These are phyloP conservation scores for Pseudoatta argentina DNA, from an alignment of 1,140 invertebrate genomes.

Conservation along the genomic window DNA sequence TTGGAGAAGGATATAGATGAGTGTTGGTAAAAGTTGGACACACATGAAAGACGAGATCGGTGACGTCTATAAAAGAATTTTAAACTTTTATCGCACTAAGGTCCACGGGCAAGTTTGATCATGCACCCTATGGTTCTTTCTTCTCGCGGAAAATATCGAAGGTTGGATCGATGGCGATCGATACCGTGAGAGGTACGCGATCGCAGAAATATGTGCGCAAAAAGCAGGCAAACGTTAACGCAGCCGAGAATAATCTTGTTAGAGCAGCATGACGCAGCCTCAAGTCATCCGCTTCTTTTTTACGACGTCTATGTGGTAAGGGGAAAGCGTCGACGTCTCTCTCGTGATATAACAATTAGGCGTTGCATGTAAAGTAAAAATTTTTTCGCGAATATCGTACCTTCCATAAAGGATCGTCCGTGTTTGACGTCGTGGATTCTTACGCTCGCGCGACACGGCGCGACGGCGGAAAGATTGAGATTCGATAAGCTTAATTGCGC, in stretches of 20 bases:
- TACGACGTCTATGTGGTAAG: not conserved
- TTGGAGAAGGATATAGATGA: conserved; percentile 24
- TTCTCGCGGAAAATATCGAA: conserved; percentile 15
- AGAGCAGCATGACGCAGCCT: conserved; percentile 27
- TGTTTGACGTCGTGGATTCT: conserved; percentile 33
- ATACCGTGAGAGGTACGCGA: not conserved
- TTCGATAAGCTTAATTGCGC: conserved; percentile 53
- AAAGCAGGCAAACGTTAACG: conserved; percentile 48
- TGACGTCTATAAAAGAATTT: conserved; percentile 55
- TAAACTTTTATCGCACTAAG: conserved; percentile 21
- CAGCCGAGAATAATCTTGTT: conserved; percentile 45
- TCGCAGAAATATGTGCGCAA: conserved; percentile 29
- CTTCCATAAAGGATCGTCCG: not conserved
- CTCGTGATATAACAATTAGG: conserved; percentile 28
- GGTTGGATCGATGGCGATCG: conserved; percentile 34
- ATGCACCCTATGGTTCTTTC: conserved; percentile 10
- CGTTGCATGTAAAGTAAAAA: not conserved
- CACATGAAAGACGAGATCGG: conserved; percentile 10
- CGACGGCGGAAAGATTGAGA: conserved; percentile 49
- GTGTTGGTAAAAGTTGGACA: conserved; percentile 31
- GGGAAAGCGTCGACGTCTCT: not conserved
- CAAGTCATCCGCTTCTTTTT: conserved; percentile 23
- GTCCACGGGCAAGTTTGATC: conserved; percentile 44
- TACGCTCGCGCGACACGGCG: not conserved
- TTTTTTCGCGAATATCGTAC: conserved; percentile 30